These are phyloP conservation scores for Semotilus atromaculatus DNA, from an alignment of 2,797 vertebrate genomes.

Conservation along the genomic window DNA sequence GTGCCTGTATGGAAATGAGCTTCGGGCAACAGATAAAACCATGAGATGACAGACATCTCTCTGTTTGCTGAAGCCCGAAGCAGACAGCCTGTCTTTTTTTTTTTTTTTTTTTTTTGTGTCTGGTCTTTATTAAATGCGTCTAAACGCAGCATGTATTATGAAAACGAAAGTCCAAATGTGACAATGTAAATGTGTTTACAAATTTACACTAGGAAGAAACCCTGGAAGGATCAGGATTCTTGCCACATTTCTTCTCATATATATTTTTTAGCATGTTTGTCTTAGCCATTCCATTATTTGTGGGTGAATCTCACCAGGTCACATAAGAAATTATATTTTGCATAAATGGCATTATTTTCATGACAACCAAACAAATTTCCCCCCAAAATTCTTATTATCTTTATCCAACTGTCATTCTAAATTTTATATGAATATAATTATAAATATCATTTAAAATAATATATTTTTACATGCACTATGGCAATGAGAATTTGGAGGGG, in stretches of 20 bases:
- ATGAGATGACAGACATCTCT: conserved; percentile 17
- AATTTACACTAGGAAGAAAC: conserved; percentile 13
- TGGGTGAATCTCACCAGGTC: not conserved
- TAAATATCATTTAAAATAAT: not conserved
- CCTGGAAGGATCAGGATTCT: not conserved
- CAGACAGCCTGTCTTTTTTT: not conserved
- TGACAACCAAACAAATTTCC: not conserved
- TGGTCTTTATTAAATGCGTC: conserved; percentile 6
- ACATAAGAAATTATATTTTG: not conserved
- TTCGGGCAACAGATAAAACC: conserved; percentile 43
- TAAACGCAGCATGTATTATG: not conserved
- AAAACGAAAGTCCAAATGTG: conserved; percentile 10
- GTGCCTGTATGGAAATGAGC: conserved; percentile 69
- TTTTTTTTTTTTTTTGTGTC: not conserved
- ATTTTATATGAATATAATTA: not conserved
- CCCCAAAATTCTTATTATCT: not conserved
- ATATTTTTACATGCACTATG: not conserved
- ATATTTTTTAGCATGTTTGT: not conserved
- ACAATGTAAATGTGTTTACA: conserved; percentile 15
- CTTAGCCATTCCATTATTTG: not conserved
- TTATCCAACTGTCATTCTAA: not conserved
- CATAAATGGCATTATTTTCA: not conserved
- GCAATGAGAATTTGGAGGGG: not conserved
- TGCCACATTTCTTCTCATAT: not conserved
- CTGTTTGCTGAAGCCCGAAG: not conserved